Evolutionary conservation across 2,888 invertebrate genomes (phyloP).

Genomic region (Mantis religiosa): DNA sequence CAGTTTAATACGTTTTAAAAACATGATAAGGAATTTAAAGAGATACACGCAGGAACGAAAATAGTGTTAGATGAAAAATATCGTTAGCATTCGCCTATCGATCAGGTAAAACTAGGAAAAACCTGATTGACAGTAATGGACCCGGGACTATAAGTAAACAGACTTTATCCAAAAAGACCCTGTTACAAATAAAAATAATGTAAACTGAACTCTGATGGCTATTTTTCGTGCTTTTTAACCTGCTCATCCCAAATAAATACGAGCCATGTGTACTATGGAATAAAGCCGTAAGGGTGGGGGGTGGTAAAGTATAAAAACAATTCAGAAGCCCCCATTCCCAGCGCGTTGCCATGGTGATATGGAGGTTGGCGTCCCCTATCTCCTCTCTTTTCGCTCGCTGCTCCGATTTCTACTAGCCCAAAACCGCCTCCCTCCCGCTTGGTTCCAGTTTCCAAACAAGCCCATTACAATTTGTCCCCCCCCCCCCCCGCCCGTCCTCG

Average conservation of each 20-base stretch:
- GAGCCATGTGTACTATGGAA: constrained; percentile 30
- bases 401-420: constrained; percentile 8
- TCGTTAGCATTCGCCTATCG: no score
- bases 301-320: constrained; percentile 15
- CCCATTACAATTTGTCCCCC: constrained; percentile 23
- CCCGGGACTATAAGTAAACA: no score
- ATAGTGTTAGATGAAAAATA: no score
- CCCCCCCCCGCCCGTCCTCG: not conserved
- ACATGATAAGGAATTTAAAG: no score
- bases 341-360: not conserved
- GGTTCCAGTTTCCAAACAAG: constrained; percentile 14
- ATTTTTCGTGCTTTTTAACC: not conserved
- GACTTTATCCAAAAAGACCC: not conserved
- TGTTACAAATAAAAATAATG: not conserved
- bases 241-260: not conserved
- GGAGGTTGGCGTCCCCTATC: not conserved
- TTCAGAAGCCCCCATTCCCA: constrained; percentile 3
- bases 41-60: no score
- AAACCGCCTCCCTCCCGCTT: not conserved
- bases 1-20: no score
- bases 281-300: constrained; percentile 7
- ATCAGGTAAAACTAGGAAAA: no score
- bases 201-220: not conserved
- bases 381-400: not conserved
- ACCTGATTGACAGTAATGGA: no score